Conservation (phyloP, 92 coral and sea anemone genomes). For the Epizoanthus scotinus region DNA sequence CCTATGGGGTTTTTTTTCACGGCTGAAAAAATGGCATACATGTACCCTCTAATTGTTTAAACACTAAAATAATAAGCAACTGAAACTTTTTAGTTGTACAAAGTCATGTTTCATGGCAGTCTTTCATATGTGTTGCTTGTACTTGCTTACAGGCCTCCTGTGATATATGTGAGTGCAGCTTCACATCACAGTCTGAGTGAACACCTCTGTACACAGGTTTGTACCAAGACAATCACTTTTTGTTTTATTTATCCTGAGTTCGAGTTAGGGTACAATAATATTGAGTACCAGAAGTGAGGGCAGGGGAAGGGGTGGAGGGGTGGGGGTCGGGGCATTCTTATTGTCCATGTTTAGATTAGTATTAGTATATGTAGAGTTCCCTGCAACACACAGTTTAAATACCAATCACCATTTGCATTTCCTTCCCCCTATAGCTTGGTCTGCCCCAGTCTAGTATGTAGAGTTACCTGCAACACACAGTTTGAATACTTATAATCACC, state of each 20-base stretch:
- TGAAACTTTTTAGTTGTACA: too few relatives aligned
- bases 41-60: too few relatives aligned
- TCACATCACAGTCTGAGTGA: slow-evolving; percentile 72
- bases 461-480: too few relatives aligned
- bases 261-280: too few relatives aligned
- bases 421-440: background rate
- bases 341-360: too few relatives aligned
- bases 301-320: too few relatives aligned
- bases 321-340: too few relatives aligned
- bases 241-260: background rate
- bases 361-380: slow-evolving; percentile 55
- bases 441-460: slow-evolving; percentile 98
- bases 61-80: too few relatives aligned
- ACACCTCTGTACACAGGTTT: slow-evolving; percentile 54
- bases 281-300: too few relatives aligned
- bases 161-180: slow-evolving; percentile 89
- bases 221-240: background rate
- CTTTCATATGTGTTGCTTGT: background rate
- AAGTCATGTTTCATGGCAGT: too few relatives aligned
- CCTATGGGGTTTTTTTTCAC: too few relatives aligned
- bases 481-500: background rate
- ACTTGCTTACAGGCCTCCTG: slow-evolving; percentile 82
- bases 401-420: background rate
- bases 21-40: too few relatives aligned
- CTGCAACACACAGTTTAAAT: background rate